These are phyloP conservation scores for Thalassophryne amazonica DNA, from an alignment of 2,797 vertebrate species.

Conservation along the genomic window DNA sequence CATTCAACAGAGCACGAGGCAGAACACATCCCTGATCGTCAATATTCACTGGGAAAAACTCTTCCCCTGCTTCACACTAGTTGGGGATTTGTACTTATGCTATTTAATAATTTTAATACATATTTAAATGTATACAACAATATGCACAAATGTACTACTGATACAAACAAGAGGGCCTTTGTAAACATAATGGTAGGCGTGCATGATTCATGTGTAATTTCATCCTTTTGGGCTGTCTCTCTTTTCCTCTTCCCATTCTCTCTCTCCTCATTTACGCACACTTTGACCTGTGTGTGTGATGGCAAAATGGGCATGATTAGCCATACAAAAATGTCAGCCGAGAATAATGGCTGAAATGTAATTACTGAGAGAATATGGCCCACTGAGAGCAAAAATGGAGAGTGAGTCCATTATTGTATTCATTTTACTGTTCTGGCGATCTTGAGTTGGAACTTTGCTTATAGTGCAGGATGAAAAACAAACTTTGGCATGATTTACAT, in stretches of 20 bases:
- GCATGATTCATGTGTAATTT: slow-evolving; percentile 23
- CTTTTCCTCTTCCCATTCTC: slow-evolving; percentile 10
- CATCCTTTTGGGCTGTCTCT: slow-evolving; percentile 18
- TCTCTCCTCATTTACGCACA: slow-evolving; percentile 46
- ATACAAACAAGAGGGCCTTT: slow-evolving; percentile 10
- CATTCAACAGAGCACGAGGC: too few relatives aligned
- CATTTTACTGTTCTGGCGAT: background rate
- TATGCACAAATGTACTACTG: slow-evolving; percentile 8
- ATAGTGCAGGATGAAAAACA: slow-evolving; percentile 8
- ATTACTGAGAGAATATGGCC: slow-evolving; percentile 56
- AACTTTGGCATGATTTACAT: background rate
- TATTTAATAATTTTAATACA: too few relatives aligned
- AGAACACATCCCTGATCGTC: too few relatives aligned
- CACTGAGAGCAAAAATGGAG: slow-evolving; percentile 25
- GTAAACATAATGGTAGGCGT: slow-evolving; percentile 1
- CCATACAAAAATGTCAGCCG: slow-evolving; percentile 68
- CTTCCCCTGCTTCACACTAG: too few relatives aligned
- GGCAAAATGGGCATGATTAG: slow-evolving; percentile 69
- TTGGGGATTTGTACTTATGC: too few relatives aligned
- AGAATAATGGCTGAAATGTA: slow-evolving; percentile 70
- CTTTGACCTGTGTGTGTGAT: slow-evolving; percentile 57
- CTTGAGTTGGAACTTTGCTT: background rate
- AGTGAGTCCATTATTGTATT: slow-evolving; percentile 4
- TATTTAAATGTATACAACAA: slow-evolving; percentile 1
- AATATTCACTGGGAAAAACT: too few relatives aligned